Evolutionary conservation across 2,888 invertebrate genomes (phyloP), one percentile per base, ranked within the genome.

Genomic region (Morpho deidamia): DNA sequence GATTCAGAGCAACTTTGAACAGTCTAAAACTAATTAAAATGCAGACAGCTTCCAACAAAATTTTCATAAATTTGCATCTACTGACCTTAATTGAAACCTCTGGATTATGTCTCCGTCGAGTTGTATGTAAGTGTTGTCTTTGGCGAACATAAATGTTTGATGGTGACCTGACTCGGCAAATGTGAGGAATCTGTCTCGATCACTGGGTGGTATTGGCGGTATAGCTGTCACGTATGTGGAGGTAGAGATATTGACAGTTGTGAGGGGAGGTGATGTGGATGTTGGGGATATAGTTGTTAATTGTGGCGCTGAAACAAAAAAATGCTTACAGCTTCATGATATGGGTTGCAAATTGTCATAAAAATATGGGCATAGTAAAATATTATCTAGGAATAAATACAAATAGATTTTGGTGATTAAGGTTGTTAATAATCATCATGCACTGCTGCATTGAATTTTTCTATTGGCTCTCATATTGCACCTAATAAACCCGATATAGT

Each of bases 61-160:
- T 49, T 42, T 49, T 42, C 41, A 43, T 43, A 50, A 7, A 50
- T 50, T 50, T 44, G 43, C 50, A 55, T 51, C 42, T 37, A 52
- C 78, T 78, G 79, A 96, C 96, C 96, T 94, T 66, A 97, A 91
- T 83, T 97, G 96, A 90, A 97, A 97, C 55, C 95, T 94, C 74
- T 96, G 95, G 74, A 96, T 96, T 59, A 96, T 94, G 75, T 95
- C 94, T n/a, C 96, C 96, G 75, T 97, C 96, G 47, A 97, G 91
- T 76, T 97, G 96, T 72, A 97, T 96, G 78, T 94, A 97, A 3
- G 97, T 96, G 71, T 97, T 96, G 64, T 95, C 95, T 73, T 96
- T 95, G 12, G 96, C 96, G 79, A 97, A 97, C 93, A 97, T 96
- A 78, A 97, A 97, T n/a, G 95, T 96, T 70, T 93, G 94, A 65